Conservation (phyloP, 2,113 vertebrate genomes). For the Hypomesus transpacificus region DNA sequence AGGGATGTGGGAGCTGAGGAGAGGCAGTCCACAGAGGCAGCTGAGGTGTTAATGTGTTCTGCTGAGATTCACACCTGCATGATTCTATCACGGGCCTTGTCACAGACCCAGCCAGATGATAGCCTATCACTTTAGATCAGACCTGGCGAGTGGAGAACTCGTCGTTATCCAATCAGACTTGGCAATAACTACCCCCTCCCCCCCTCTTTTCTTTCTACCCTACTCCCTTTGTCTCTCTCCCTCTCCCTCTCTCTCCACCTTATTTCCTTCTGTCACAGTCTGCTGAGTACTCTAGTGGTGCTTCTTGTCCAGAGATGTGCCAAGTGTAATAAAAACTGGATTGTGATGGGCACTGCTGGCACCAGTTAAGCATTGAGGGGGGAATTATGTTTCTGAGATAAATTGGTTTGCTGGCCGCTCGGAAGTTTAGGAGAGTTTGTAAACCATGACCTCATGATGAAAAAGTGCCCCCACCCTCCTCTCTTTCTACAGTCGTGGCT, state of each 20-base stretch:
- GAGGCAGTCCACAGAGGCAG: slow-evolving; percentile 15
- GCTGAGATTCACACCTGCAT: slow-evolving; percentile 53
- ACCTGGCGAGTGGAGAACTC: slow-evolving; percentile 38
- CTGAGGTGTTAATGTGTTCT: slow-evolving; percentile 54
- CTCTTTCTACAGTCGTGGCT: not conserved
- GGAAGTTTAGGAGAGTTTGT: slow-evolving; percentile 55
- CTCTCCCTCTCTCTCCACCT: not conserved
- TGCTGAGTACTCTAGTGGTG: slow-evolving; percentile 26
- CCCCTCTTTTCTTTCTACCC: not conserved
- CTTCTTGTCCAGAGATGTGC: slow-evolving; percentile 46
- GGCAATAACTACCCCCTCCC: slow-evolving; percentile 15
- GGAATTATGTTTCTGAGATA: slow-evolving; percentile 55
- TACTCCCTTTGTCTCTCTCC: not conserved
- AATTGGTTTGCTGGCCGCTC: slow-evolving; percentile 61
- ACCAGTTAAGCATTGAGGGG: slow-evolving; percentile 16
- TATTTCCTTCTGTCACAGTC: slow-evolving; percentile 2
- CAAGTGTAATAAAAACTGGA: slow-evolving; percentile 55
- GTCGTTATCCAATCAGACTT: slow-evolving; percentile 34
- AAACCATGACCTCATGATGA: slow-evolving; percentile 54
- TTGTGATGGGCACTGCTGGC: slow-evolving; percentile 48
- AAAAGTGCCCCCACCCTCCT: slow-evolving; percentile 30
- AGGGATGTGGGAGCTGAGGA: too few relatives aligned
- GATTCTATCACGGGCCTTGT: slow-evolving; percentile 42
- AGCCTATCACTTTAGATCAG: slow-evolving; percentile 43
- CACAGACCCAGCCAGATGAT: slow-evolving; percentile 44